Evolutionary conservation across 2,113 vertebrate genomes (phyloP).

Genomic region (Proteles cristata): DNA sequence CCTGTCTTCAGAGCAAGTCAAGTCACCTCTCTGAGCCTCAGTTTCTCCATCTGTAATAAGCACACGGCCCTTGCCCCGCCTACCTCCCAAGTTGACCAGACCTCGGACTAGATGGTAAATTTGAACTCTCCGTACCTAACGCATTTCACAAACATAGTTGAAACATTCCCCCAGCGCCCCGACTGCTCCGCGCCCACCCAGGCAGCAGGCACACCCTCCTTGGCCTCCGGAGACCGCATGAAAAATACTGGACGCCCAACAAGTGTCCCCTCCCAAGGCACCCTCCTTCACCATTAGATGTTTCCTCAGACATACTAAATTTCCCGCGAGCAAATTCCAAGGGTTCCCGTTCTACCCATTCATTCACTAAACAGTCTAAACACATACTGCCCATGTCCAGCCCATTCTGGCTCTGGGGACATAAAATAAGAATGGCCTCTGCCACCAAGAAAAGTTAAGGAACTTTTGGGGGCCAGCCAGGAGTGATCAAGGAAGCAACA

Average conservation of each 20-base stretch:
- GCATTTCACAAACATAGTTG: neutral
- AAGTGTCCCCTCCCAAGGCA: neutral
- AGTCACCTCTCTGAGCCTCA: neutral
- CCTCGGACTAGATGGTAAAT: neutral
- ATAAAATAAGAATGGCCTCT: neutral
- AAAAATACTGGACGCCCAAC: neutral
- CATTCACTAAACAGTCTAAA: no score
- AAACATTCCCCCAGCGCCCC: neutral
- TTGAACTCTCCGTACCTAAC: neutral
- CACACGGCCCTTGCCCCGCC: neutral
- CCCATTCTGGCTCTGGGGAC: neutral
- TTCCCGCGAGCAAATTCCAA: neutral
- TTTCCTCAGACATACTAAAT: neutral
- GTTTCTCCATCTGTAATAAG: neutral
- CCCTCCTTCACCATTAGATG: neutral
- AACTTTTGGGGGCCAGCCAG: neutral
- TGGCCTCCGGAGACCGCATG: neutral
- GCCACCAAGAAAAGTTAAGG: neutral
- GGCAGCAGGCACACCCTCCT: no score
- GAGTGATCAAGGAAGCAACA: neutral
- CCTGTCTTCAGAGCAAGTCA: neutral
- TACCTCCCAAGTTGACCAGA: neutral
- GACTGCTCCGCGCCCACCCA: neutral
- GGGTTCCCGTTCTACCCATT: neutral
- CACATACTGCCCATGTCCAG: rapidly evolving